Percentiles rank a stretch among this genome's conserved stretches.
Evolutionary conservation across 2,113 vertebrate species (phyloP).

Genomic region (Holacanthus passer): DNA sequence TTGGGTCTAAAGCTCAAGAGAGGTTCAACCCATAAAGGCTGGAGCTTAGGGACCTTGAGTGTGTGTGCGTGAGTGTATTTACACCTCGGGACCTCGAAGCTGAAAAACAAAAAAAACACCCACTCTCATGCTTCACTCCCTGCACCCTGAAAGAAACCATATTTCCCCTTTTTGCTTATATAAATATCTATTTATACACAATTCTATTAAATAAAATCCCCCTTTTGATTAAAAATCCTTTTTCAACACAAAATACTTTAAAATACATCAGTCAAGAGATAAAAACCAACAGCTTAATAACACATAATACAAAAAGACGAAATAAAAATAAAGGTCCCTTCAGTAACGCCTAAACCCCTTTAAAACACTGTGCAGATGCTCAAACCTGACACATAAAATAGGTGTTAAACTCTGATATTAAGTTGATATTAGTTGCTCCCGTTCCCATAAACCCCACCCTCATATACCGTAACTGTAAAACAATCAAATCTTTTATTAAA

Average conservation of each 20-base stretch:
- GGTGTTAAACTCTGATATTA: constrained; percentile 69
- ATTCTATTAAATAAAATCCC: constrained; percentile 78
- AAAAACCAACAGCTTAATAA: constrained; percentile 70
- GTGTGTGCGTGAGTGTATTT: constrained; percentile 53
- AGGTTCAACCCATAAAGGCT: constrained; percentile 36
- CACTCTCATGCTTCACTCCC: constrained; percentile 41
- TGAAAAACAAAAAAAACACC: constrained; percentile 21
- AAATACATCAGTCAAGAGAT: constrained; percentile 74
- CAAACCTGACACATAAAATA: constrained; percentile 68
- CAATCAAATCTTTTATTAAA: constrained; percentile 40
- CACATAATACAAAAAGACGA: constrained; percentile 65
- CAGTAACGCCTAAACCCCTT: constrained; percentile 46
- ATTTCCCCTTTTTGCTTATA: constrained; percentile 52
- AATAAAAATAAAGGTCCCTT: constrained; percentile 68
- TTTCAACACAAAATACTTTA: constrained; percentile 78
- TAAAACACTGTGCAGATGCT: constrained; percentile 66
- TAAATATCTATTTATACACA: constrained; percentile 81
- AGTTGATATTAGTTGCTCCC: constrained; percentile 46
- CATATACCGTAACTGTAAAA: constrained; percentile 39
- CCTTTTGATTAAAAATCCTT: constrained; percentile 60
- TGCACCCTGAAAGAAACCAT: constrained; percentile 40
- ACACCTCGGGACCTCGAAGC: constrained; percentile 55
- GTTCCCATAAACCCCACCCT: constrained; percentile 44
- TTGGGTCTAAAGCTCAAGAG: constrained; percentile 52
- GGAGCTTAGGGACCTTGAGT: constrained; percentile 25